Conservation (phyloP, 2,113 vertebrate species). For the Orthonyx spaldingii region DNA sequence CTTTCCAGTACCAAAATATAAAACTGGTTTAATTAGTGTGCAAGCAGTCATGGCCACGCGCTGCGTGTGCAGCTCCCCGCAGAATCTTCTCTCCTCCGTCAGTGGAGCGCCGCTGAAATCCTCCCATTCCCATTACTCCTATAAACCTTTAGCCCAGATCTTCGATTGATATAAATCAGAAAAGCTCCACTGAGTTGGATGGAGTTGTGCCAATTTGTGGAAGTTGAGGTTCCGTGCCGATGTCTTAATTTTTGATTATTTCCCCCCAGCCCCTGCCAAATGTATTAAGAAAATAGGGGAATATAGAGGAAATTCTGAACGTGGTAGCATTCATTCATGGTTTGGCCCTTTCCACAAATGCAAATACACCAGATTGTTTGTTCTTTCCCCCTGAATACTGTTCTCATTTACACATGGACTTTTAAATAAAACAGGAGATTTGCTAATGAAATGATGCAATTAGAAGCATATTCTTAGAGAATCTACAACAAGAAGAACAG, state of each 20-base stretch:
- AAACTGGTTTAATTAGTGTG: slow-evolving; percentile 33
- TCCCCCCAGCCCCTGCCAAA: fast-evolving
- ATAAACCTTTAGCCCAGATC: neutral
- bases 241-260: neutral
- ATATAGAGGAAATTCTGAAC: neutral
- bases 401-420: neutral
- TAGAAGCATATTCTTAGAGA: neutral
- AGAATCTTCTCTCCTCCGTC: neutral
- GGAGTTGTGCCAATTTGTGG: neutral
- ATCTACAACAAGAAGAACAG: neutral
- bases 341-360: neutral
- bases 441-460: neutral
- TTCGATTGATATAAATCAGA: neutral
- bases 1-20: neutral
- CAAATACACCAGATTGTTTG: neutral
- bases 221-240: neutral
- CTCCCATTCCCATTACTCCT: neutral
- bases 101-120: neutral
- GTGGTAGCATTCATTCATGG: neutral
- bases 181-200: neutral
- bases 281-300: neutral
- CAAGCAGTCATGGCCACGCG: neutral
- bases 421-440: neutral
- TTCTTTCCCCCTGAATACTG: neutral
- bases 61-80: neutral